Evolutionary conservation across 2,888 invertebrate species (phyloP).

Genomic region (Pterostichus niger): DNA sequence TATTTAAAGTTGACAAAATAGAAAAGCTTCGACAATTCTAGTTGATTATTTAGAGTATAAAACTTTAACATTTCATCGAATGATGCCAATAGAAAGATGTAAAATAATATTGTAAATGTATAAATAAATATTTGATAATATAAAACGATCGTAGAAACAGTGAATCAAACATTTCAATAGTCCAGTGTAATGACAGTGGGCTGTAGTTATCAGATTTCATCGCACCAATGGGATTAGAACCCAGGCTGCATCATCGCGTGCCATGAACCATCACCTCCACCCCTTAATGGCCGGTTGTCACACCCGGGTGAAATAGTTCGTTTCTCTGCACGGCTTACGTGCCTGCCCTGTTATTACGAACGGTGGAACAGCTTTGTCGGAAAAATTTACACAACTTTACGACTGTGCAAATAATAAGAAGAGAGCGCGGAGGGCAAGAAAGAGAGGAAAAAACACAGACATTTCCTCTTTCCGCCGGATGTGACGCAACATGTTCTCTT

Average conservation of each 20-base stretch:
- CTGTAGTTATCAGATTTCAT: no score
- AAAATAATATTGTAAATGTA: no score
- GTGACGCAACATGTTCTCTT: slow-evolving; percentile 65
- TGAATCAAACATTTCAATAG: no score
- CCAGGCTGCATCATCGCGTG: slow-evolving; percentile 43
- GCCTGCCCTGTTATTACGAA: slow-evolving; percentile 59
- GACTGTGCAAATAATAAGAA: slow-evolving; percentile 65
- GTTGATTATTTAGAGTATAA: no score
- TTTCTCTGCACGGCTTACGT: slow-evolving; percentile 10
- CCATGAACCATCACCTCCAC: slow-evolving; percentile 11
- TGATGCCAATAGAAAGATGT: no score
- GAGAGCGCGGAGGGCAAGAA: slow-evolving; percentile 22
- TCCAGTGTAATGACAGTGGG: no score
- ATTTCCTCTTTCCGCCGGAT: slow-evolving; percentile 63
- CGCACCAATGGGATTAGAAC: no score
- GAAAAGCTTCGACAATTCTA: no score
- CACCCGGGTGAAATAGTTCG: slow-evolving; percentile 69
- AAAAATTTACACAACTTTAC: slow-evolving; percentile 65
- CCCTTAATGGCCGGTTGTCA: slow-evolving; percentile 69
- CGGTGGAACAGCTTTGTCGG: slow-evolving; percentile 58
- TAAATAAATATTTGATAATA: no score
- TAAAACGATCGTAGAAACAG: no score
- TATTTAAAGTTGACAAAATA: no score
- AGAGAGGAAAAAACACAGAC: slow-evolving; percentile 60
- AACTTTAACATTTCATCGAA: no score